Evolutionary conservation across 2,797 vertebrate species (phyloP).

Genomic region (Channallabes apus): DNA sequence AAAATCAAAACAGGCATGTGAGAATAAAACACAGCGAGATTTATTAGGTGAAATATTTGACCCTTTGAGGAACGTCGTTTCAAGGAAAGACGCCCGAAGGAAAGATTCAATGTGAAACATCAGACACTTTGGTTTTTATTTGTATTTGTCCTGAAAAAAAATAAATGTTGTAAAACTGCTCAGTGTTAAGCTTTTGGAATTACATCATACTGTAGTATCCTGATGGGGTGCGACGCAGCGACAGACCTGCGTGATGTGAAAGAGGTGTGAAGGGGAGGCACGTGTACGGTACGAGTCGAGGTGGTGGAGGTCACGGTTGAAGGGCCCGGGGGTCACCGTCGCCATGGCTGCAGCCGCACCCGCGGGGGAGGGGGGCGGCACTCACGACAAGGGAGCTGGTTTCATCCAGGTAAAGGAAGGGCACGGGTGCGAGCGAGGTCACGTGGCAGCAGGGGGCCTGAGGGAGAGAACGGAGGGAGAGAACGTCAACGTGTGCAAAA

Average conservation of each 20-base stretch:
- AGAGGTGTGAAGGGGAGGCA: conserved; percentile 17
- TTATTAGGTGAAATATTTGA: conserved; percentile 39
- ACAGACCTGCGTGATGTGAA: conserved; percentile 18
- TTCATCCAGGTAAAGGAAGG: conserved; percentile 69
- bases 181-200: too few species aligned
- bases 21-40: conserved; percentile 42
- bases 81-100: not conserved
- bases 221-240: not conserved
- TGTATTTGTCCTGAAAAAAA: too few species aligned
- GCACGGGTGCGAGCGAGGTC: conserved; percentile 54
- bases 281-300: not conserved
- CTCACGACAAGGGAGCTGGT: conserved; percentile 61
- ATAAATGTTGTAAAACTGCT: too few species aligned
- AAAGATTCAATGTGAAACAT: not conserved
- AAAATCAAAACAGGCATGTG: conserved; percentile 13
- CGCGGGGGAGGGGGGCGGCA: conserved; percentile 59
- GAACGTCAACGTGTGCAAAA: not conserved
- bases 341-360: conserved; percentile 65
- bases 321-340: conserved; percentile 29
- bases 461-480: not conserved
- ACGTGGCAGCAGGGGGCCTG: conserved; percentile 68
- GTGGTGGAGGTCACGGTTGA: conserved; percentile 32
- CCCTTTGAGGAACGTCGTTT: not conserved
- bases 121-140: not conserved
- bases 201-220: too few species aligned